These are phyloP conservation scores for Micrasema longulum DNA, from an alignment of 1,140 invertebrate genomes.

Conservation along the genomic window DNA sequence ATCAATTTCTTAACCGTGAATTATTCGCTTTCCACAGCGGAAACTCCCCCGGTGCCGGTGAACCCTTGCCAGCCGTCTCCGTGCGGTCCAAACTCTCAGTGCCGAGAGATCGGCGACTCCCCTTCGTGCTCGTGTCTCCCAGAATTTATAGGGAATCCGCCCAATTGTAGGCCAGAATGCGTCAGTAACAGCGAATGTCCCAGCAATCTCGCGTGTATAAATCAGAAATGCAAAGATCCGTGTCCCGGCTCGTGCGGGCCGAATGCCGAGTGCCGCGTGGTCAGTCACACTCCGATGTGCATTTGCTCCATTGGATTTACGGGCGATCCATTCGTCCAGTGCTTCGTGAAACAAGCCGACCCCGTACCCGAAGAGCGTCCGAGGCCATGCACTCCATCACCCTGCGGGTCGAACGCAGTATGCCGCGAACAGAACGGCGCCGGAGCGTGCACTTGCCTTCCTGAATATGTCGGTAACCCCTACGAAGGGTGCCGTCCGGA, in stretches of 20 bases:
- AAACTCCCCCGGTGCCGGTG: conserved; percentile 61
- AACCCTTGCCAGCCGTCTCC: conserved; percentile 81
- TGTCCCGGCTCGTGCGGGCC: conserved; percentile 75
- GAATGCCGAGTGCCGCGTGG: conserved; percentile 75
- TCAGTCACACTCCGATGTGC: conserved; percentile 76
- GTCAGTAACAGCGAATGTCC: conserved; percentile 80
- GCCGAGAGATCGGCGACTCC: conserved; percentile 72
- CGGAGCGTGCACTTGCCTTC: conserved; percentile 74
- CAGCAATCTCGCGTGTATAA: conserved; percentile 75
- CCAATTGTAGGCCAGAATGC: conserved; percentile 82
- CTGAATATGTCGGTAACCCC: conserved; percentile 77
- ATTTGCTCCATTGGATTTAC: conserved; percentile 69
- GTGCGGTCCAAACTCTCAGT: conserved; percentile 78
- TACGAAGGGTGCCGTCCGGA: conserved; percentile 76
- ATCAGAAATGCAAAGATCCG: conserved; percentile 79
- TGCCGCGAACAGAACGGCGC: conserved; percentile 73
- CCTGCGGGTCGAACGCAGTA: conserved; percentile 76
- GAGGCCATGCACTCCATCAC: conserved; percentile 72
- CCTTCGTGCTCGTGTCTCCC: conserved; percentile 78
- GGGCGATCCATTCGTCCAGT: conserved; percentile 72
- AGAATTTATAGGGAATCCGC: conserved; percentile 80
- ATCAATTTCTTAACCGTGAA: too few species aligned
- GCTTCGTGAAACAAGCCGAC: conserved; percentile 60
- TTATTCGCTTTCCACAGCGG: too few species aligned
- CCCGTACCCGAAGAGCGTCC: conserved; percentile 58